Base-by-base conservation (phyloP, 2,797 vertebrate genomes). In the Graptemys geographica region DNA sequence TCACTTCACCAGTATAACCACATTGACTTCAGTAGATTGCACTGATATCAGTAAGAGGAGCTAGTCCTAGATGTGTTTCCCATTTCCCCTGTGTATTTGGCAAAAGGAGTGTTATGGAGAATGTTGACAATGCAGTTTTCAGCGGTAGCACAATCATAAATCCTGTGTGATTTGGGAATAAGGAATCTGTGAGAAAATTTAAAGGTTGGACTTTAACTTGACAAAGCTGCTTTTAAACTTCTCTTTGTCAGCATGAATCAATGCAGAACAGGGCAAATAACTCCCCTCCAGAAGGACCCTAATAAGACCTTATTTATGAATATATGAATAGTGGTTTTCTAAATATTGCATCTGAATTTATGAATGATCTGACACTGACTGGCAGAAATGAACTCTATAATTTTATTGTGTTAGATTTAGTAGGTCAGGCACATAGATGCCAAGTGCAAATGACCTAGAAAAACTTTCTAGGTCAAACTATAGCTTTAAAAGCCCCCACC, bases 401-500 rank as follows among this genome's bases (percentile, higher is more conserved):
- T 96, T 94, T 85, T 94, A 94, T 95, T 97, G 92, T 90, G 94
- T 94, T 94, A 83, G 89, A 95, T 97, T 98, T 97, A 97, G 97
- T 94, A 97, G 97, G 98, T 98, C 97, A 98, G 97, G 88, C 31
- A 49, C 92, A 84, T 79, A 94, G 96, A 95, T 96, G 93, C 93
- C 97, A 97, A 94, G 95, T 95, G 96, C 96, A 93, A 96, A 95
- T 96, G 97, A 98, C 98, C 98, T 97, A 97, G 97, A 98, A 98
- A 98, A 83, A 86, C 95, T 98, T 98, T 98, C 96, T 98, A 97
- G 98, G 98, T 98, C 97, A 97, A 97, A 98, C 92, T 92, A 49
- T 89, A 94, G 93, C 97, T 97, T 97, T 96, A 97, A 95, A 98
- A 96, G 95, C 94, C 90, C 65, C 69, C 16, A 81, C 88, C 79